Evolutionary conservation across 2,888 invertebrate genomes (phyloP), one percentile per base, ranked within the genome.

Genomic region (Biston betularia): DNA sequence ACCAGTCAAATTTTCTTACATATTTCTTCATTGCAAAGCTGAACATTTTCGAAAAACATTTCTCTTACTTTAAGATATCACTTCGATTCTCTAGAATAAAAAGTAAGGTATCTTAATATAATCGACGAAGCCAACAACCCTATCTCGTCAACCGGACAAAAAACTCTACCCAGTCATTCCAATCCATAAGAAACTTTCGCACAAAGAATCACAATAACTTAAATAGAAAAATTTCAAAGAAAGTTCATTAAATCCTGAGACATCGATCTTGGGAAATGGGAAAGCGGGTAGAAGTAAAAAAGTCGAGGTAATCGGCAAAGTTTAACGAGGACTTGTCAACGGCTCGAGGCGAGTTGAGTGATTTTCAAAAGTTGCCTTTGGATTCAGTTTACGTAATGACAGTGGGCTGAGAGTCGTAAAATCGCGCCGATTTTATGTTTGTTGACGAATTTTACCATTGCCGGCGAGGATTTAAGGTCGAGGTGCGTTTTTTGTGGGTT

Each of bases 251-350:
- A 74, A 77, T 70, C 72, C 50, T 62, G 57, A 60, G 65, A 68
- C 70, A 70, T 76, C 74, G 78, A 77, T 79, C 78, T 75, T 63
- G 66, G 60, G 77, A 80, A 85, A 84, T 79, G 79, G 76, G 74
- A 70, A 70, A 75, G 62, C 55, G 61, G 71, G 73, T 84, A 86
- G 85, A 85, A 81, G 85, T 60, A 68, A 68, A 68, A 68, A 63
- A 68, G 67, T 59, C 67, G 67, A 63, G 67, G 63, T 86, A 87
- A 88, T 88, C 83, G 86, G 75, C 57, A 76, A 88, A 88, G 85
- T 89, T 89, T 77, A 84, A 84, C 82, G 82, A 86, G 82, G 75
- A 74, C 80, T 86, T 87, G 87, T 88, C 88, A 86, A 83, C 85
- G 81, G 76, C 75, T 81, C 65, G 75, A 75, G 77, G 74, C 68